phyloP scores from a whole-genome alignment of 2,113 vertebrate species.

The Thamnophis sirtalis region DNA sequence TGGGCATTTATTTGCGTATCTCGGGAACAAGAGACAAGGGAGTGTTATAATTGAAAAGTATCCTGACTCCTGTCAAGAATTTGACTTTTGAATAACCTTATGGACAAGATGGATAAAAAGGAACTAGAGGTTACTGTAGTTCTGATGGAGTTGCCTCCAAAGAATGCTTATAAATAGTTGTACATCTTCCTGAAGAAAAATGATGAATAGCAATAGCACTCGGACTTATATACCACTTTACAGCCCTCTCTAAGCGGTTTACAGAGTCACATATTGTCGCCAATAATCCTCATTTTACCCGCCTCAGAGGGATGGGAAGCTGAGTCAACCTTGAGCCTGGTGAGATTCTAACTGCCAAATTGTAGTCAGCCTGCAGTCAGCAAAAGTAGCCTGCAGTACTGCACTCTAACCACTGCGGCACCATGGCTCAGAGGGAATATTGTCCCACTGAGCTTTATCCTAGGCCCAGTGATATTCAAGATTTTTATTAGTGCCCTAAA shows the following conservation, averaged over 20 bases:
- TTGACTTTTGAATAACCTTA: not conserved
- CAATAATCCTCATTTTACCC: no score
- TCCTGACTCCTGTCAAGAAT: not conserved
- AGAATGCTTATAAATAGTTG: not conserved
- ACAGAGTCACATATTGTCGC: no score
- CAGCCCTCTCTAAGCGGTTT: no score
- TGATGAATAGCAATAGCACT: not conserved
- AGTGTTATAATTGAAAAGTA: not conserved
- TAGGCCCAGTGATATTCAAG: not conserved
- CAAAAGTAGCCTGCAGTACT: no score
- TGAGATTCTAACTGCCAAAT: no score
- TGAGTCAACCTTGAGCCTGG: no score
- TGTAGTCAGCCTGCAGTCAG: no score
- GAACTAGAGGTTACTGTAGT: not conserved
- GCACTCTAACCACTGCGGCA: no score
- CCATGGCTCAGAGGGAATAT: not conserved
- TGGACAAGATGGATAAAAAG: not conserved
- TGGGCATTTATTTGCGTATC: not conserved
- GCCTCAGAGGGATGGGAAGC: no score
- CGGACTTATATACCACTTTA: no score
- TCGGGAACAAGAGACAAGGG: not conserved
- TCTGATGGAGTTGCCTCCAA: not conserved
- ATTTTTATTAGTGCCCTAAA: not conserved
- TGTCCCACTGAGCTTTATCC: not conserved
- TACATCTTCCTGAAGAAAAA: not conserved